phyloP scores from a whole-genome alignment of 1,140 invertebrate genomes.

The Drosophila teissieri region DNA sequence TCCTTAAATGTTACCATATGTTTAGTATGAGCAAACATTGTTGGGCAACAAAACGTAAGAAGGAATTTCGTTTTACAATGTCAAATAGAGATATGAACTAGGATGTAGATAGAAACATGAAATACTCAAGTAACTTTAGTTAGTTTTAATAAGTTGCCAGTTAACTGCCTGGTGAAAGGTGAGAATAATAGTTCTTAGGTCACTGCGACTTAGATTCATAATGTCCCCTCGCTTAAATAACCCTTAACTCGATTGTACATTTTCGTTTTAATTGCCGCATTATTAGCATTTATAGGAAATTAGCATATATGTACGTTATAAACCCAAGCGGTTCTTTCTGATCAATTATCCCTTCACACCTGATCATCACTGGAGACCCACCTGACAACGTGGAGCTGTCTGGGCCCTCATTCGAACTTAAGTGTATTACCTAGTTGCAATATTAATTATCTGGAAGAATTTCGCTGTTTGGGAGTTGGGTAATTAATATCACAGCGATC shows the following conservation, averaged over 20 bases:
- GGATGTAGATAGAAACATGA: neutral
- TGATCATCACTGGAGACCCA: slow-evolving; percentile 14
- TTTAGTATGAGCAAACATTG: slow-evolving; percentile 31
- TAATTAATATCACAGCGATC: slow-evolving; percentile 20
- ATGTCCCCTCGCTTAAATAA: neutral
- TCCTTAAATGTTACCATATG: slow-evolving; percentile 6
- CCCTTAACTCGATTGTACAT: neutral
- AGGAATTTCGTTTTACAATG: slow-evolving; percentile 16
- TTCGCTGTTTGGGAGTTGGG: slow-evolving; percentile 14
- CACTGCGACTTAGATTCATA: neutral
- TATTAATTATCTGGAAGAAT: slow-evolving; percentile 41
- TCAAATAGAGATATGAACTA: neutral
- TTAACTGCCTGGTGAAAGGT: neutral
- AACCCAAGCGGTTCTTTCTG: slow-evolving; percentile 3
- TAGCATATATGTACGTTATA: slow-evolving; percentile 6
- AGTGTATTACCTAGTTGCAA: slow-evolving; percentile 30
- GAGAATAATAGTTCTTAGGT: no score
- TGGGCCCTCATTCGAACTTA: slow-evolving; percentile 12
- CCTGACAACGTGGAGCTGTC: slow-evolving; percentile 12
- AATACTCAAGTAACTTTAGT: neutral
- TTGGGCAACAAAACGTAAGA: slow-evolving; percentile 14
- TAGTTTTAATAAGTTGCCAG: no score
- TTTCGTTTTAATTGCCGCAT: slow-evolving; percentile 1
- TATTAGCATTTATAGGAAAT: slow-evolving; percentile 7
- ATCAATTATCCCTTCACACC: slow-evolving; percentile 32